Base-by-base conservation (phyloP, 1,140 invertebrate genomes). In the Hycleus cichorii region DNA sequence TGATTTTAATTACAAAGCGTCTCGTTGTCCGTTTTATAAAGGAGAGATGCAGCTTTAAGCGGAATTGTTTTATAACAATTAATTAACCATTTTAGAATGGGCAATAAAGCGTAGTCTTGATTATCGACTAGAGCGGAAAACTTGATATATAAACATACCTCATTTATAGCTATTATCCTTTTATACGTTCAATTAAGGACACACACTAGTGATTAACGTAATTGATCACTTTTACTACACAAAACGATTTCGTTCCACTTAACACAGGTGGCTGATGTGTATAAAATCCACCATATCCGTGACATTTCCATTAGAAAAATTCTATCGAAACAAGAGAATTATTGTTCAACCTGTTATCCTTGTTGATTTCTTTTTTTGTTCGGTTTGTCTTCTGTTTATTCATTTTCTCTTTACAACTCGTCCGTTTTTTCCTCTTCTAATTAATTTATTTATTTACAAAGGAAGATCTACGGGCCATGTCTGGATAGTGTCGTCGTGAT, bases 1-100 rank as follows among this genome's bases (percentile, higher is more conserved):
- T 7, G 32, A 32, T 32, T 53, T 53, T 53, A 53, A 53, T 53
- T 53, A 45, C 51, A 45, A 32, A 32, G 7, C 32, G 32, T 32
- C 7, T 1, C 39, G 45, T 52, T 43, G 40, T 46, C 11, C 42
- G n/a, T 45, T 53, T 42, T 27, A 12, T 11, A 53, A 45, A 53
- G 25, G 42, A 32, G 39, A 25, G 51, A 40, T 5, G 25, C 51
- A 53, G 42, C 39, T 53, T 27, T 27, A 25, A 53, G 51, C 42
- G 39, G 32, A 53, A 53, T 45, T 53, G 42, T 45, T 45, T 53
- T 53, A 53, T 45, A 53, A 45, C 25, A 38, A 45, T 12, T 53
- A 53, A 53, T 53, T 53, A 53, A 46, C 46, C 32, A 46, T 26
- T 53, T 53, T 46, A 27, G 45, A 52, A 52, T 40, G 38, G 10